A percentile compares a stretch with the other conserved stretches of the same genome.
phyloP scores from a whole-genome alignment of 2,888 invertebrate species.

The Dryobotodes eremita region DNA sequence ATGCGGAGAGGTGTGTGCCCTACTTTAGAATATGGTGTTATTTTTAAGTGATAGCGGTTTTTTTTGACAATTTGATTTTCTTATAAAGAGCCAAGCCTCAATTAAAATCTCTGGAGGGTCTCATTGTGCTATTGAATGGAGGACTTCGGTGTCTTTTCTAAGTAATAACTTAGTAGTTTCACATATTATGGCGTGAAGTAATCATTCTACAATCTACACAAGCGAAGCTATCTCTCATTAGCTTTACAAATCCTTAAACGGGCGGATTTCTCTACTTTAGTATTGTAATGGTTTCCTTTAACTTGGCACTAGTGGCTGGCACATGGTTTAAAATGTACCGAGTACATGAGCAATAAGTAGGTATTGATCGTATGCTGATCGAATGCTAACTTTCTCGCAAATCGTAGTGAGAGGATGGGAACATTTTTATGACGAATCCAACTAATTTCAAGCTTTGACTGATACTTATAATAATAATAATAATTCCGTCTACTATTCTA shows the following conservation, averaged over 20 bases:
- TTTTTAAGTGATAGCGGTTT: conserved; percentile 52
- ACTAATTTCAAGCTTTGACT: background rate
- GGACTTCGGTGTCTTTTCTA: background rate
- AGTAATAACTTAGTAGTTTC: background rate
- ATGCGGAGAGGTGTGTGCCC: conserved; percentile 79
- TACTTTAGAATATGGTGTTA: conserved; percentile 68
- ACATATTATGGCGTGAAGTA: background rate
- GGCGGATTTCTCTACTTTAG: conserved; percentile 43
- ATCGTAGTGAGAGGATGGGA: background rate
- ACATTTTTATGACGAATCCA: background rate
- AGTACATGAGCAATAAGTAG: background rate
- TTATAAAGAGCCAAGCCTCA: background rate
- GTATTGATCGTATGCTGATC: too few relatives aligned
- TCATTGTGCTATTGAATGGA: background rate
- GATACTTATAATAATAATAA: background rate
- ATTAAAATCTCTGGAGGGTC: background rate
- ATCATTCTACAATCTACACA: background rate
- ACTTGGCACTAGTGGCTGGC: conserved; percentile 16
- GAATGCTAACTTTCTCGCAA: conserved; percentile 6
- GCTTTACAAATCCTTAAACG: conserved; percentile 23
- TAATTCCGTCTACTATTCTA: background rate
- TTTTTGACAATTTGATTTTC: background rate
- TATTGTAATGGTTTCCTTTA: conserved; percentile 12
- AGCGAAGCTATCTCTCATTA: conserved; percentile 40
- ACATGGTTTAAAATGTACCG: background rate